Percentiles rank a stretch among this genome's conserved stretches.
These are phyloP conservation scores for Volucella zonaria DNA, from an alignment of 2,888 invertebrate species.

Conservation along the genomic window DNA sequence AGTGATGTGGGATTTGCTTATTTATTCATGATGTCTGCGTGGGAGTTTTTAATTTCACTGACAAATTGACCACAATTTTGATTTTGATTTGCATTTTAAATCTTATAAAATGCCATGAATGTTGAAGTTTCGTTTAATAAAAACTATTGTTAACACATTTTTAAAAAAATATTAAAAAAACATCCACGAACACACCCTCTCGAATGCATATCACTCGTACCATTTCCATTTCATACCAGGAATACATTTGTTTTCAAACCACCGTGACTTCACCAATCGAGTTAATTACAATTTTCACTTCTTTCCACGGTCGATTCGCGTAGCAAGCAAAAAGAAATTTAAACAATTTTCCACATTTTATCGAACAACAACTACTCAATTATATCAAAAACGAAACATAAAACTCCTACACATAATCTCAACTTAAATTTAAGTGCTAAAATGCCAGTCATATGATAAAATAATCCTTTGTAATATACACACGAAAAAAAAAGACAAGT, in stretches of 20 bases:
- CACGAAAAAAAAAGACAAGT: neutral
- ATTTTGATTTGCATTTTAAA: no score
- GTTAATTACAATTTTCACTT: conserved; percentile 60
- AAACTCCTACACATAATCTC: conserved; percentile 7
- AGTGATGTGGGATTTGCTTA: no score
- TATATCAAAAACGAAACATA: neutral
- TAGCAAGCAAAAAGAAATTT: conserved; percentile 1
- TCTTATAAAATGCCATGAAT: no score
- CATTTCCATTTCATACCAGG: conserved; percentile 34
- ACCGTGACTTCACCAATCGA: conserved; percentile 49
- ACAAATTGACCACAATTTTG: no score
- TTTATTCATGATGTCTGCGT: neutral
- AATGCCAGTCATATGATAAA: conserved; percentile 48
- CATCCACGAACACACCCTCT: conserved; percentile 2
- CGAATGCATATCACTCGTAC: neutral
- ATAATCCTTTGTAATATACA: conserved; percentile 51
- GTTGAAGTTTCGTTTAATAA: no score
- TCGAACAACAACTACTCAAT: conserved; percentile 7
- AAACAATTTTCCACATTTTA: conserved; percentile 42
- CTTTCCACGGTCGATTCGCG: conserved; percentile 35
- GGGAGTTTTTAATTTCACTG: no score
- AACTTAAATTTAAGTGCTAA: conserved; percentile 6
- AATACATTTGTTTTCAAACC: conserved; percentile 60
- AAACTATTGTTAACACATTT: neutral
- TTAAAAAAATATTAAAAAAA: neutral